phyloP scores from a whole-genome alignment of 2,797 vertebrate species.

The Neostethus bicornis region DNA sequence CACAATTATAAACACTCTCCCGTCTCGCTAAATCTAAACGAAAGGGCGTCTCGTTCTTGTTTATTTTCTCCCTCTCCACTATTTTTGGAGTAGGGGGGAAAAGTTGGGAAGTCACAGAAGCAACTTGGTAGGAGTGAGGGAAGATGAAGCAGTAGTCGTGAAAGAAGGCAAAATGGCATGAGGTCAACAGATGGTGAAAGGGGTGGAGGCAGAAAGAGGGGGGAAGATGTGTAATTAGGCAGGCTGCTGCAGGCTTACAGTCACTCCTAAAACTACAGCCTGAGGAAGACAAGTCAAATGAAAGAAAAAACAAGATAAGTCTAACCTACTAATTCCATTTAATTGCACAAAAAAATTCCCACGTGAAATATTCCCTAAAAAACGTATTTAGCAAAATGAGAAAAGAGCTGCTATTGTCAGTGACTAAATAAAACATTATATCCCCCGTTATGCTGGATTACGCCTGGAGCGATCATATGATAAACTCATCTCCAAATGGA shows the following conservation, averaged over 20 bases:
- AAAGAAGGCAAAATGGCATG: constrained; percentile 71
- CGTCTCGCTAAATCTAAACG: constrained; percentile 40
- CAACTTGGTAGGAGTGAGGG: constrained; percentile 34
- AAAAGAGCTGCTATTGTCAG: background rate
- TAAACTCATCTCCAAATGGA: background rate
- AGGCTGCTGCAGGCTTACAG: constrained; percentile 49
- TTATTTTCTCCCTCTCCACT: constrained; percentile 68
- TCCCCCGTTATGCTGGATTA: no score
- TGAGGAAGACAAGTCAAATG: constrained; percentile 27
- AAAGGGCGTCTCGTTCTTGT: constrained; percentile 64
- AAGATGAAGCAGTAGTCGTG: constrained; percentile 48
- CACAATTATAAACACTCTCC: constrained; percentile 40
- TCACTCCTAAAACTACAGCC: constrained; percentile 38
- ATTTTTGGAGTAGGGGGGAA: constrained; percentile 73
- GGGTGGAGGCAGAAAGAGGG: constrained; percentile 15
- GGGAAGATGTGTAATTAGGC: constrained; percentile 51
- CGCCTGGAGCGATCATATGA: background rate
- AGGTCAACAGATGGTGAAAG: constrained; percentile 78
- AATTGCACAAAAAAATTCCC: background rate
- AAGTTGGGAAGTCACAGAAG: constrained; percentile 58
- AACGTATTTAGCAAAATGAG: no score
- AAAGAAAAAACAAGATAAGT: constrained; percentile 4
- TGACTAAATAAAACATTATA: background rate
- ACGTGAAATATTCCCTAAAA: background rate
- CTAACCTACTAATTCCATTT: constrained; percentile 32